Base-by-base conservation (phyloP, 2,888 invertebrate species). In the Globia sparganii region DNA sequence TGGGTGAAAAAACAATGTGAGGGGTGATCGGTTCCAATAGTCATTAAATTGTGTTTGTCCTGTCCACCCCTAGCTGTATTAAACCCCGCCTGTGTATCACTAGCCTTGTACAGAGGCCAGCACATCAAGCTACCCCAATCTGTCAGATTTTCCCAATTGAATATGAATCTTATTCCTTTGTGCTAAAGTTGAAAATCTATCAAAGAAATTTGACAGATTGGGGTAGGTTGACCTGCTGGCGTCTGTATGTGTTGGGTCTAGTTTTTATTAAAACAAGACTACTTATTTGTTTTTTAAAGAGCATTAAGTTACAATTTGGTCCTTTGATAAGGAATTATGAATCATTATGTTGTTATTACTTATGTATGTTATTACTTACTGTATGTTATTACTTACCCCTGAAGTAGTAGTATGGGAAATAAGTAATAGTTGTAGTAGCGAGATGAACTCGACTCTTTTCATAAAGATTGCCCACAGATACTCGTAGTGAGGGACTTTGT, bases 21-120 rank as follows among this genome's bases (percentile, higher is more conserved):
- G 70, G 86, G 86, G 88, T 85, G 88, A 86, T 89, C 83, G 87
- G 86, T 86, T 88, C 90, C 91, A 90, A 93, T 91, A 92, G 90
- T 93, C 91, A 93, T 93, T 93, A 93, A 92, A 90, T 88, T 84
- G 83, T 93, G 93, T 94, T 94, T 93, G 90, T 91, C 89, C 89
- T 90, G 91, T 87, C 87, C 87, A 85, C 89, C 86, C 84, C 66
- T 56, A 72, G 77, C 74, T 69, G 70, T 66, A 77, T 75, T 77
- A 77, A 72, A 70, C 40, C 68, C 75, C 68, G 75, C 80, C 79
- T 73, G 73, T 78, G 84, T 80, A 81, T 84, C 81, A 81, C 80
- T 75, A 68, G 81, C 86, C 75, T 81, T 72, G 68, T n/a, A n/a
- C n/a, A n/a, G n/a, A n/a, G n/a, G n/a, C n/a, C n/a, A n/a, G n/a